phyloP scores from a whole-genome alignment of 2,113 vertebrate species.

The Alethe diademata region DNA sequence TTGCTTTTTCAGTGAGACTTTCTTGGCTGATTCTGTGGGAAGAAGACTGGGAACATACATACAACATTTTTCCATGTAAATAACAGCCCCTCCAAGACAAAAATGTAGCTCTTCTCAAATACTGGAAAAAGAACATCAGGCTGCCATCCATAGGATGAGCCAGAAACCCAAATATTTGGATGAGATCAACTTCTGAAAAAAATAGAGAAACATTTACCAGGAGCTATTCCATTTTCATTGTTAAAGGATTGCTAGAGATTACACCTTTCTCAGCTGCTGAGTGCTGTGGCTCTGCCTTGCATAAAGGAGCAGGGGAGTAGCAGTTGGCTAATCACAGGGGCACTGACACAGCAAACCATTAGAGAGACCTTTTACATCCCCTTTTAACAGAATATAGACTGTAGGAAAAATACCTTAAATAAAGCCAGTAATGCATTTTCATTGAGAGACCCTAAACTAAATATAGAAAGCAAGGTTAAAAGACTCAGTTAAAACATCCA shows the following conservation, averaged over 20 bases:
- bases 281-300: background rate
- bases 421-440: background rate
- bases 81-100: background rate
- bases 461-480: background rate
- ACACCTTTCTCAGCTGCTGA: background rate
- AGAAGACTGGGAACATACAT: background rate
- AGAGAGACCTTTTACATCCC: background rate
- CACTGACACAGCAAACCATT: background rate
- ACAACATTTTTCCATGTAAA: background rate
- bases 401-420: background rate
- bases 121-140: background rate
- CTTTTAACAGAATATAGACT: background rate
- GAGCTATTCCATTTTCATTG: background rate
- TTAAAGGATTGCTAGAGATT: background rate
- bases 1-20: background rate
- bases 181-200: background rate
- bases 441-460: background rate
- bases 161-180: conserved; percentile 28
- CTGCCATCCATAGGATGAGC: background rate
- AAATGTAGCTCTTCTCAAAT: background rate
- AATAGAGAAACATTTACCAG: background rate
- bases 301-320: background rate
- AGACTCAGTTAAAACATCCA: background rate
- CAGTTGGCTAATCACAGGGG: background rate
- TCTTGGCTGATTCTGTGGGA: background rate